A percentile compares a stretch with the other conserved stretches of the same genome.
phyloP scores from a whole-genome alignment of 2,888 invertebrate genomes.

The Rhingia campestris region DNA sequence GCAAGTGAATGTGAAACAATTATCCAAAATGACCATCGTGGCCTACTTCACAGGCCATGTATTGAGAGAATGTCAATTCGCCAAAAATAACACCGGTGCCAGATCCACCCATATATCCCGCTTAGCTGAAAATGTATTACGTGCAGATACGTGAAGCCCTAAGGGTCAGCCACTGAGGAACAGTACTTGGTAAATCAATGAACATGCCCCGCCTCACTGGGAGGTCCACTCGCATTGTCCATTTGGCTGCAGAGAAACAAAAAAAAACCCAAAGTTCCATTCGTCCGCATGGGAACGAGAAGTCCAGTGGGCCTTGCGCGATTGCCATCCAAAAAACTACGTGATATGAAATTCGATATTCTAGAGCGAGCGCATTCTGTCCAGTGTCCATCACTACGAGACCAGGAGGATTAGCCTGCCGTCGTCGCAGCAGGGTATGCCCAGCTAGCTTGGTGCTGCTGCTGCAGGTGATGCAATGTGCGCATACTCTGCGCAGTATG shows the following conservation, averaged over 20 bases:
- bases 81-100: conserved; percentile 4
- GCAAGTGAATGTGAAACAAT: conserved; percentile 37
- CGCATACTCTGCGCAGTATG: conserved; percentile 15
- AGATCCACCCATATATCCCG: conserved; percentile 36
- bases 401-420: conserved; percentile 43
- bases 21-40: conserved; percentile 34
- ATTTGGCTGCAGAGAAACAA: conserved; percentile 53
- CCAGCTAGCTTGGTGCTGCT: conserved; percentile 40
- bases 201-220: conserved; percentile 52
- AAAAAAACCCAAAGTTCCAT: conserved; percentile 30
- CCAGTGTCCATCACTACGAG: conserved; percentile 61
- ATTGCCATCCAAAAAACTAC: conserved; percentile 50
- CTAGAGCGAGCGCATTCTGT: conserved; percentile 66
- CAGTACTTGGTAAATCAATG: conserved; percentile 48
- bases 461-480: conserved; percentile 71
- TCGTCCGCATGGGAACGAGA: conserved; percentile 34
- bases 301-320: conserved; percentile 29
- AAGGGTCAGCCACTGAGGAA: conserved; percentile 46
- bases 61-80: not conserved
- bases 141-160: conserved; percentile 63
- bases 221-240: conserved; percentile 58
- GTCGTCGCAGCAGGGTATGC: conserved; percentile 61
- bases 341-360: conserved; percentile 74
- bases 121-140: conserved; percentile 61
- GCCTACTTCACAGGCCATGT: conserved; percentile 41